Evolutionary conservation across 2,113 vertebrate genomes (phyloP).

Genomic region (Atrichornis clamosus): DNA sequence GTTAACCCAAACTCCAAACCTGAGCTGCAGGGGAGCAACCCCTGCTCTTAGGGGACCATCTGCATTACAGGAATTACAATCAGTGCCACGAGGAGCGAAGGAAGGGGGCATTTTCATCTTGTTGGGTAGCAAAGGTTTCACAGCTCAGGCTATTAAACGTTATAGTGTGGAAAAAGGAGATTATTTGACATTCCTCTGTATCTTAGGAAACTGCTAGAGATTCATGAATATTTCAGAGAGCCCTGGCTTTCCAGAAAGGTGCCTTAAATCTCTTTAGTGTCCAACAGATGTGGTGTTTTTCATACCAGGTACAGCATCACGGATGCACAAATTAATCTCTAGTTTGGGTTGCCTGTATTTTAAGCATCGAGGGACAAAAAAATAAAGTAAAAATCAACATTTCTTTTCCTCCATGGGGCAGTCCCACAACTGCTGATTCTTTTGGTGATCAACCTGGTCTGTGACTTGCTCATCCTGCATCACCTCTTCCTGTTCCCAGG

Average conservation of each 20-base stretch:
- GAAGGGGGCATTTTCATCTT: not conserved
- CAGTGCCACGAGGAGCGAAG: not conserved
- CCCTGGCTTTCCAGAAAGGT: not conserved
- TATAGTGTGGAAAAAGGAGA: not conserved
- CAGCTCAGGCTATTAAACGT: not conserved
- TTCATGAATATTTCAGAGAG: not conserved
- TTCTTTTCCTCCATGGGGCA: not conserved
- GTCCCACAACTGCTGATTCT: not conserved
- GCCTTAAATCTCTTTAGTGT: not conserved
- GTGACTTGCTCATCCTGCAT: not conserved
- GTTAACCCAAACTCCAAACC: not conserved
- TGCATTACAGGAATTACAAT: not conserved
- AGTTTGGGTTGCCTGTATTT: not conserved
- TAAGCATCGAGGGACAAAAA: not conserved
- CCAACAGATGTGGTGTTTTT: not conserved
- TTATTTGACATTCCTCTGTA: not conserved
- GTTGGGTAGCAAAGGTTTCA: not conserved
- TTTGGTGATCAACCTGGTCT: not conserved
- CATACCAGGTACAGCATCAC: not conserved
- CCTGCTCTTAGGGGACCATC: accelerated
- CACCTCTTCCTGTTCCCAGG: not conserved
- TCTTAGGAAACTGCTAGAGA: not conserved
- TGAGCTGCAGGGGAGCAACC: not conserved
- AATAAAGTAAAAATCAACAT: not conserved
- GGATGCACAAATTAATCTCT: not conserved